phyloP scores from a whole-genome alignment of 2,797 vertebrate species.

The Gymnopithys bicolor region DNA sequence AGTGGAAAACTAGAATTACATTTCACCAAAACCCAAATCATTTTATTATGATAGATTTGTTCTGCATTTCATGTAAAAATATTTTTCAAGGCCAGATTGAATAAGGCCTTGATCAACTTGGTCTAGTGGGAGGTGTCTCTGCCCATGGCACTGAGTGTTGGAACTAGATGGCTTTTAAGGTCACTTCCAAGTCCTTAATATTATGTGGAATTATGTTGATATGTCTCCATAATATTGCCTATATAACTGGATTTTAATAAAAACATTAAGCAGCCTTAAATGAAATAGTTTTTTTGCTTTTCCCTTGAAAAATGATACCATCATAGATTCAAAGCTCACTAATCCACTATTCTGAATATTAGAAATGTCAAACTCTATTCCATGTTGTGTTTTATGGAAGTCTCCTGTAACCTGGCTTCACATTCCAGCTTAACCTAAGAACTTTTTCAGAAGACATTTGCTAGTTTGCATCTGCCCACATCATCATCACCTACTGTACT shows the following conservation, averaged over 20 bases:
- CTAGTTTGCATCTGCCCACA: neutral
- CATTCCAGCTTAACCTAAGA: neutral
- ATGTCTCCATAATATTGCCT: neutral
- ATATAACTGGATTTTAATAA: neutral
- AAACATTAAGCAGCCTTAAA: neutral
- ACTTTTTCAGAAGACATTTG: neutral
- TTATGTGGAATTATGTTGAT: neutral
- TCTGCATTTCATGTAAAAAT: neutral
- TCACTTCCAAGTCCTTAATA: neutral
- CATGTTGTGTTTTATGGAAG: neutral
- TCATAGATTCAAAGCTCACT: neutral
- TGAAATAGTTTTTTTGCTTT: neutral
- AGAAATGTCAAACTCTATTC: neutral
- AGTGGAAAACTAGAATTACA: neutral
- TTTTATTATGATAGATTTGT: neutral
- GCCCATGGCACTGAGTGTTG: neutral
- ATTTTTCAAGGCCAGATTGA: neutral
- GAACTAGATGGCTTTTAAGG: too few relatives aligned
- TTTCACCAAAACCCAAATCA: neutral
- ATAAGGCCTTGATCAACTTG: neutral
- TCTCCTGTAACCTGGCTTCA: neutral
- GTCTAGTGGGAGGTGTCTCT: neutral
- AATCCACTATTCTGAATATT: neutral
- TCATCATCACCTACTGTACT: neutral
- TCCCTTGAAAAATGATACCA: neutral